phyloP scores from a whole-genome alignment of 2,113 vertebrate species.

The Asarcornis scutulata region DNA sequence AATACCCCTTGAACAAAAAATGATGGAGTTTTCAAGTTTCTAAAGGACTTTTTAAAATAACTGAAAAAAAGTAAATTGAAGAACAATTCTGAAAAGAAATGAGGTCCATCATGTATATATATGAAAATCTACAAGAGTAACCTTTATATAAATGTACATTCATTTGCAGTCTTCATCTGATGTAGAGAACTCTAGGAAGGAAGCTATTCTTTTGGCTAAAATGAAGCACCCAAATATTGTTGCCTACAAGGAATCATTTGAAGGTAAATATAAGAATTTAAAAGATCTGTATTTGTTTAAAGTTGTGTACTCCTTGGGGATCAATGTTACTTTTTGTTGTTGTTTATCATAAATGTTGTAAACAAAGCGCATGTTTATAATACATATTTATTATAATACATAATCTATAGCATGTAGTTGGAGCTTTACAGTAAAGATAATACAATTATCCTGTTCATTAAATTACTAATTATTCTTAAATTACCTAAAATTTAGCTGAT shows the following conservation, averaged over 20 bases:
- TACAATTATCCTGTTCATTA: not conserved
- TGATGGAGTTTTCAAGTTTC: not conserved
- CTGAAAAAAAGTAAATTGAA: not conserved
- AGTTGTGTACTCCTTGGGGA: not conserved
- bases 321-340: not conserved
- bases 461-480: constrained; percentile 33
- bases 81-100: not conserved
- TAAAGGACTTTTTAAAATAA: not conserved
- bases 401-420: fast-evolving
- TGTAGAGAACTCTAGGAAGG: constrained; percentile 79
- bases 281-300: not conserved
- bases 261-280: constrained; percentile 78
- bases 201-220: constrained; percentile 88
- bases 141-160: not conserved
- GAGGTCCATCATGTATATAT: not conserved
- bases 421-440: not conserved
- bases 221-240: constrained; percentile 93
- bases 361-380: not conserved
- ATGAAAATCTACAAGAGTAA: not conserved
- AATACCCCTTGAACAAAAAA: not conserved
- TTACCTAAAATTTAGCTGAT: constrained; percentile 75
- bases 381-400: not conserved
- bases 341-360: not conserved
- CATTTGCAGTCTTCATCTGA: constrained; percentile 79
- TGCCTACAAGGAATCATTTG: constrained; percentile 88